A percentile compares a stretch with the other conserved stretches of the same genome.
Evolutionary conservation across 2,888 invertebrate genomes (phyloP).

Genomic region (Ormyrus thymus): DNA sequence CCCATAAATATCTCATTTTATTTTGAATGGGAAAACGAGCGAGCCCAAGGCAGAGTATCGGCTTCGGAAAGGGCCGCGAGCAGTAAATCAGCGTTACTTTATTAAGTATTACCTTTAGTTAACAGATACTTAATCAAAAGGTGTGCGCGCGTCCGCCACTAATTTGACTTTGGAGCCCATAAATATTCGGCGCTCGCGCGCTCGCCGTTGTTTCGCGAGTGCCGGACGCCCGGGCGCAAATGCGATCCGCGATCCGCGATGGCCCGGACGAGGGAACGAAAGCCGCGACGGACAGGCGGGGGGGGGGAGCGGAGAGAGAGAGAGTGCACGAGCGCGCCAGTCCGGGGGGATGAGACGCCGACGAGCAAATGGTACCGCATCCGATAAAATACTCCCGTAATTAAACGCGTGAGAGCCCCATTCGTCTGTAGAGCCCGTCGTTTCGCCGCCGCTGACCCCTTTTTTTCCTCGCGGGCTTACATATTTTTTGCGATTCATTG

Average conservation of each 20-base stretch:
- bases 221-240: conserved; percentile 20
- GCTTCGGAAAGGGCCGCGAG: conserved; percentile 39
- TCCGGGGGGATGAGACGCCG: no score
- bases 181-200: conserved; percentile 69
- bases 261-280: conserved; percentile 46
- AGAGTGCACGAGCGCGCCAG: conserved; percentile 58
- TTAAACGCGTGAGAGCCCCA: conserved; percentile 71
- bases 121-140: conserved; percentile 76
- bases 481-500: conserved; percentile 38
- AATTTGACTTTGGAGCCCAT: conserved; percentile 75
- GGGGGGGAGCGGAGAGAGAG: conserved; percentile 54
- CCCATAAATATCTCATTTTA: conserved; percentile 74
- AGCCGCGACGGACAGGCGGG: conserved; percentile 58
- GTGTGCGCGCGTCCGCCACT: conserved; percentile 74
- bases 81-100: conserved; percentile 75
- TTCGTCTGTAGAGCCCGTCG: conserved; percentile 64
- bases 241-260: conserved; percentile 57
- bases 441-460: conserved; percentile 34
- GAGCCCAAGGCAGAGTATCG: conserved; percentile 66
- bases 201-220: conserved; percentile 35
- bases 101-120: conserved; percentile 76
- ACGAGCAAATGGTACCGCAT: conserved; percentile 66
- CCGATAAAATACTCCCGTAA: conserved; percentile 74
- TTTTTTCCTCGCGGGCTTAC: conserved; percentile 19
- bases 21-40: conserved; percentile 74